Conservation (phyloP, 2,797 vertebrate genomes). For the Octomys mimax region DNA sequence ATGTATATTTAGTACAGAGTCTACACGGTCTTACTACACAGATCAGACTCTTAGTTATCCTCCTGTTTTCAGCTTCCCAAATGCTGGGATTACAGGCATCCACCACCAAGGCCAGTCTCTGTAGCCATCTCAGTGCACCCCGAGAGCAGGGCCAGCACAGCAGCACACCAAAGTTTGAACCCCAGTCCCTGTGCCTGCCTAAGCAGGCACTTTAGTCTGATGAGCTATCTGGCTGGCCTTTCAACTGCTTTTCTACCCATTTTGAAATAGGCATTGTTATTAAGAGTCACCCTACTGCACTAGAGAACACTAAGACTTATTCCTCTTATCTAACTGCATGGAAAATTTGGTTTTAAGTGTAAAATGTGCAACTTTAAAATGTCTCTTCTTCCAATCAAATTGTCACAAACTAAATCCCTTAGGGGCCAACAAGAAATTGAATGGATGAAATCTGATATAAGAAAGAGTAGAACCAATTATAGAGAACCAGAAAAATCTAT, state of each 20-base stretch:
- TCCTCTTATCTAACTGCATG: background rate
- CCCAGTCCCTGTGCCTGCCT: no score
- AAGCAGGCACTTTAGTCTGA: no score
- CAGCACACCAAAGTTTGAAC: no score
- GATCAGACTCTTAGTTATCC: no score
- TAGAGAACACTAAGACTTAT: background rate
- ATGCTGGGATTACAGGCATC: no score
- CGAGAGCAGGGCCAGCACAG: no score
- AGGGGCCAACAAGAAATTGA: conserved; percentile 35
- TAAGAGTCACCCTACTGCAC: background rate
- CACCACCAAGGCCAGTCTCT: no score
- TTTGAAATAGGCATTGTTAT: background rate
- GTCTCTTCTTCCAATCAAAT: background rate
- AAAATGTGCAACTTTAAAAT: conserved; percentile 24
- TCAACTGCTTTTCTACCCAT: background rate
- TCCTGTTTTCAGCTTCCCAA: no score
- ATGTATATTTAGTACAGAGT: no score
- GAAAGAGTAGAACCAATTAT: background rate
- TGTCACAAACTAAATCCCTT: conserved; percentile 29
- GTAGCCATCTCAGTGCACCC: no score
- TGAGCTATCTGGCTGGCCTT: no score
- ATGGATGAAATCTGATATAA: background rate
- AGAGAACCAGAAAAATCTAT: conserved; percentile 35
- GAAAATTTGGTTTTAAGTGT: conserved; percentile 16
- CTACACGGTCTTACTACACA: no score